Conservation (phyloP, 2,888 invertebrate genomes). For the Cyrtodaria siliqua region DNA sequence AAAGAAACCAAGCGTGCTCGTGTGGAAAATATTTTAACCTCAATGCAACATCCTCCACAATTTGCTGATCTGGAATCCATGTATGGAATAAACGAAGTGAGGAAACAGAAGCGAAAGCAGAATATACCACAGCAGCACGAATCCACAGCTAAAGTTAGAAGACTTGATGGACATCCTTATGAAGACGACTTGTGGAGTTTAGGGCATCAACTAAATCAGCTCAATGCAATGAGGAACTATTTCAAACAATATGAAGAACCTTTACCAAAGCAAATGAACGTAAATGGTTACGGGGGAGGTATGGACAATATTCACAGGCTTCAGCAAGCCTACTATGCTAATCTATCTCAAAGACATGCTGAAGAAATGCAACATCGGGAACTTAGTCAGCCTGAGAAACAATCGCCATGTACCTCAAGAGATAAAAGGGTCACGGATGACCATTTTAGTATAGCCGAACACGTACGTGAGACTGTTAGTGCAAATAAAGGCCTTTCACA, state of each 20-base stretch:
- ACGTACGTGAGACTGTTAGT: slow-evolving; percentile 60
- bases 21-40: slow-evolving; percentile 97
- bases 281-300: slow-evolving; percentile 35
- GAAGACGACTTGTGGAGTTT: slow-evolving; percentile 94
- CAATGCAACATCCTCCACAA: slow-evolving; percentile 90
- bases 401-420: slow-evolving; percentile 21
- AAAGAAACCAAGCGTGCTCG: slow-evolving; percentile 93
- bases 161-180: slow-evolving; percentile 86
- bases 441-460: slow-evolving; percentile 61
- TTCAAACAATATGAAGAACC: slow-evolving; percentile 90
- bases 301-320: slow-evolving; percentile 63
- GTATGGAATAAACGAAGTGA: slow-evolving; percentile 65
- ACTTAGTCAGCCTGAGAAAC: slow-evolving; percentile 22
- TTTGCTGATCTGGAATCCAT: slow-evolving; percentile 55
- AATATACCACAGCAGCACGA: slow-evolving; percentile 97
- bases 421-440: slow-evolving; percentile 48
- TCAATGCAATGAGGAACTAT: slow-evolving; percentile 96
- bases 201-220: slow-evolving; percentile 90
- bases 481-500: slow-evolving; percentile 48
- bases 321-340: slow-evolving; percentile 61
- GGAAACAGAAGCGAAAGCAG: slow-evolving; percentile 92
- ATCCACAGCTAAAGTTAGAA: slow-evolving; percentile 70
- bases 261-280: slow-evolving; percentile 53
- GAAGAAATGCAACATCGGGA: slow-evolving; percentile 38
- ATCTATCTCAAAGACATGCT: slow-evolving; percentile 37